Base-by-base conservation (phyloP, 2,888 invertebrate species). In the Brenthis ino region DNA sequence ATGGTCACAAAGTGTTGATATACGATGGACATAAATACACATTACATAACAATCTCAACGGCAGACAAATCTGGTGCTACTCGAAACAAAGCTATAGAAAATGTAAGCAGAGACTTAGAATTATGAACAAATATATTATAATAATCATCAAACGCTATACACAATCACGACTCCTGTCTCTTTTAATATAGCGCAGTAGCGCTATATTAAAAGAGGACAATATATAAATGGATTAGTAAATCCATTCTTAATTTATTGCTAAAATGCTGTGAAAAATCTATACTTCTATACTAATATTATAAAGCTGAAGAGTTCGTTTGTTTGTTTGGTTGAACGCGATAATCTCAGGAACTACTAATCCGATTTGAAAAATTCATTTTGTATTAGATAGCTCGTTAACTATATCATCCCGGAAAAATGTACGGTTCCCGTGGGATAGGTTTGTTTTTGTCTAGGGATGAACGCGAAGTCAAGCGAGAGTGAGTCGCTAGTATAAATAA, bases 31-130 rank as follows among this genome's bases (percentile, higher is more conserved):
- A 68, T 48, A 70, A 66, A 5, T 73, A 63, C 58, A 64, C 68
- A 37, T 16, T 71, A 8, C 63, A 66, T 12, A 67, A 64, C 11
- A 55, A 58, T 8, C 48, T 33, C 0, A 66, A 68, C 2, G 11
- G 53, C 3, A 76, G 68, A 8, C 70, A 68, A 12, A 66, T 65
- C 24, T 77, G 76, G 76, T 69, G 75, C 0, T 77, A 76, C 56
- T 63, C 73, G 20, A 76, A 70, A 48, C 72, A 72, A 13, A 66
- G 67, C 60, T 71, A 71, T 60, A 58, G 63, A 8, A 66, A 69
- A 5, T 75, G 76, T n/a, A 61, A 61, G n/a, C 51, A 51, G 4
- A 61, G 50, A 33, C 24, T 61, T 5, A 61, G n/a, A 6, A 50
- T 16, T 12, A 33, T 61, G 3, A 51, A 61, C 16, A 51, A 61